Percentiles rank a stretch among this genome's conserved stretches.
phyloP scores from a whole-genome alignment of 2,113 vertebrate species.

The Sander vitreus region DNA sequence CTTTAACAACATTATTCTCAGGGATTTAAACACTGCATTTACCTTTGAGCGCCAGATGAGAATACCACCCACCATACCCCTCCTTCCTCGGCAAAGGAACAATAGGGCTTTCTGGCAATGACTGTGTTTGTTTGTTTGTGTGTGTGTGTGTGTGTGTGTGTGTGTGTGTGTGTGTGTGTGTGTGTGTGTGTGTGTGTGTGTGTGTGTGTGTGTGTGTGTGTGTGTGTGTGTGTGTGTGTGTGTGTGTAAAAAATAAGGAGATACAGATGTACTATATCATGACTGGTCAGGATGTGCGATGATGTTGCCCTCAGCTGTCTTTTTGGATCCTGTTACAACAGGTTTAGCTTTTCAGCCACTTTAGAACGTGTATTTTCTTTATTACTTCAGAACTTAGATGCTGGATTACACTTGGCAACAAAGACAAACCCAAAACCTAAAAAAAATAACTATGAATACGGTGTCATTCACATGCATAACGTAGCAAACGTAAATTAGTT shows the following conservation, averaged over 20 bases:
- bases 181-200: neutral
- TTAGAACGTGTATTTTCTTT: slow-evolving; percentile 8
- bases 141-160: neutral
- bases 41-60: slow-evolving; percentile 11
- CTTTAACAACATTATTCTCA: slow-evolving; percentile 7
- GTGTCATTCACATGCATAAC: neutral
- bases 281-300: neutral
- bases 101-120: slow-evolving; percentile 10
- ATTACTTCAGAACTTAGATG: neutral
- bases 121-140: neutral
- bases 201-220: neutral
- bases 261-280: neutral
- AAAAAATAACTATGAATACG: neutral
- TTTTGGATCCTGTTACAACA: slow-evolving; percentile 21
- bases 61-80: neutral
- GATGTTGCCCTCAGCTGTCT: neutral
- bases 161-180: neutral
- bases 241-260: neutral
- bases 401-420: neutral
- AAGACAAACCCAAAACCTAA: neutral
- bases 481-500: neutral
- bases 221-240: neutral
- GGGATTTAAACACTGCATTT: slow-evolving; percentile 20
- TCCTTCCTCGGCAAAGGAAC: neutral
- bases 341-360: neutral